Evolutionary conservation across 2,888 invertebrate species (phyloP).

Genomic region (Oscheius onirici): DNA sequence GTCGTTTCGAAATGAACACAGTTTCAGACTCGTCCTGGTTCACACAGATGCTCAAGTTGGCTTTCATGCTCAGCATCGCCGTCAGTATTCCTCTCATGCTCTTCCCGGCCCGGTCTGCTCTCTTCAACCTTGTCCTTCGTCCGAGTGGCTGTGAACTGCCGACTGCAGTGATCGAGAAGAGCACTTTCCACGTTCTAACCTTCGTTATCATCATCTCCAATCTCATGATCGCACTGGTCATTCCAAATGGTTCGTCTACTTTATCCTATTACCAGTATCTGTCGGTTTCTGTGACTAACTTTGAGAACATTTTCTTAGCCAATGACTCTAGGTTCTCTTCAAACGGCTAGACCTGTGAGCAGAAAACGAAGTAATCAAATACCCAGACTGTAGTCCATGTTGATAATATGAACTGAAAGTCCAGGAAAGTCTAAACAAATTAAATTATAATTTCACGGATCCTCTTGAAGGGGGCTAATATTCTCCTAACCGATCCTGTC

Average conservation of each 20-base stretch:
- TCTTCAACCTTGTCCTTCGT: conserved; percentile 83
- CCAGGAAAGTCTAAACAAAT: no score
- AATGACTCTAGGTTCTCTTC: no score
- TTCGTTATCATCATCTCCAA: conserved; percentile 79
- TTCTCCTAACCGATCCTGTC: no score
- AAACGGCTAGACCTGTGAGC: no score
- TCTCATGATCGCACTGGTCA: conserved; percentile 83
- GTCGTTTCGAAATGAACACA: neutral
- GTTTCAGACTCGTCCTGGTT: conserved; percentile 69
- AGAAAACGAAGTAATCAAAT: no score
- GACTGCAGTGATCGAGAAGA: conserved; percentile 44
- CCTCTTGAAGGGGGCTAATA: no score
- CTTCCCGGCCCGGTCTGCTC: conserved; percentile 92
- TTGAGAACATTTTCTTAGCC: no score
- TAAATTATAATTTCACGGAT: no score
- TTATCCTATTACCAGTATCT: neutral
- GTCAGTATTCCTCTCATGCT: conserved; percentile 96
- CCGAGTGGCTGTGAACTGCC: conserved; percentile 42
- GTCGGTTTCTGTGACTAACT: neutral
- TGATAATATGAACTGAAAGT: no score
- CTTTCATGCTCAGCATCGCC: conserved; percentile 91
- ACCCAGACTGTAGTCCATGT: no score
- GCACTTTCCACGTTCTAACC: conserved; percentile 78
- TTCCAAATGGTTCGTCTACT: conserved; percentile 81
- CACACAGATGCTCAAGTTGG: conserved; percentile 89